phyloP scores from a whole-genome alignment of 1,140 invertebrate species.

The Plodia interpunctella region DNA sequence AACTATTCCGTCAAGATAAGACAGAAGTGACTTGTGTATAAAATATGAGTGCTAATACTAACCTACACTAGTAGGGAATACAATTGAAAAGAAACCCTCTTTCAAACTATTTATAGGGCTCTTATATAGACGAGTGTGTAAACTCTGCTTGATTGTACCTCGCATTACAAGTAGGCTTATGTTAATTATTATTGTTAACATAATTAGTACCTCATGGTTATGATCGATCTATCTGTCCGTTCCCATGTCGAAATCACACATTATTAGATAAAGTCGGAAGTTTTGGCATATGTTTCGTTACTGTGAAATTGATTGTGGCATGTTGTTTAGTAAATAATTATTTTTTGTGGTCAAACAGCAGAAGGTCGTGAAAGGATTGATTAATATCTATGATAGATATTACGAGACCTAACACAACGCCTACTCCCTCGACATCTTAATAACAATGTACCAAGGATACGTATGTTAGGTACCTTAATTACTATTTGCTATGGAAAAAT shows the following conservation, averaged over 20 bases:
- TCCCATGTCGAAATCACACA: slow-evolving; percentile 4
- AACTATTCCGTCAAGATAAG: too few species aligned
- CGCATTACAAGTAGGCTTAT: not conserved
- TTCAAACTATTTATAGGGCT: not conserved
- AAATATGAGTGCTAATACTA: too few species aligned
- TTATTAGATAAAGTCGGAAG: not conserved
- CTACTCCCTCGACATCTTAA: not conserved
- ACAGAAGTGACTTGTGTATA: too few species aligned
- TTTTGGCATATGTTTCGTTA: not conserved
- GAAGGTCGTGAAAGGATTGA: not conserved
- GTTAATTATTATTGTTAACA: slow-evolving; percentile 1
- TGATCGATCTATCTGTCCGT: not conserved
- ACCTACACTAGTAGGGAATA: too few species aligned
- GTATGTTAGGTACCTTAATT: too few species aligned
- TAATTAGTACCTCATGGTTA: not conserved
- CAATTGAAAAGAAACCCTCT: too few species aligned
- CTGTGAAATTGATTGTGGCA: not conserved
- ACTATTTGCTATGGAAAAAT: too few species aligned
- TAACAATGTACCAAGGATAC: too few species aligned
- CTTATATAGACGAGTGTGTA: not conserved
- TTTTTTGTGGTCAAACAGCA: not conserved
- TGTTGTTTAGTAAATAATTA: not conserved
- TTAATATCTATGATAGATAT: not conserved
- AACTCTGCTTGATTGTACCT: not conserved
- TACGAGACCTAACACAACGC: not conserved